These are phyloP conservation scores for Stercorarius parasiticus DNA, from an alignment of 2,113 vertebrate genomes.

Conservation along the genomic window DNA sequence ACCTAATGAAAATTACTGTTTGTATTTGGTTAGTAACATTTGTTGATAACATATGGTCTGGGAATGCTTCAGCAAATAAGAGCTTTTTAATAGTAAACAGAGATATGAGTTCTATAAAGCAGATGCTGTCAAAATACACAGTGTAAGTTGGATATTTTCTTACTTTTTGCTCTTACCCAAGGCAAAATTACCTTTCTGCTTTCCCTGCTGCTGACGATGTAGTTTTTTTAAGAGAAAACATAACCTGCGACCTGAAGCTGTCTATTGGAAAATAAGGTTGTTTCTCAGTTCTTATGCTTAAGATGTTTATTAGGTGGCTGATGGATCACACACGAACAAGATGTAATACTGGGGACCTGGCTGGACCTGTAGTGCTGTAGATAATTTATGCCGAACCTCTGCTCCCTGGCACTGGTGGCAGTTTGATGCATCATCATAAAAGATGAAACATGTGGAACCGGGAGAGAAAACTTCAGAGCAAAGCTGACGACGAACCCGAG, in stretches of 20 bases:
- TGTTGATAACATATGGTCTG: conserved; percentile 84
- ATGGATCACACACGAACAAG: neutral
- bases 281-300: conserved; percentile 35
- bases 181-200: conserved; percentile 1
- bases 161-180: conserved; percentile 17
- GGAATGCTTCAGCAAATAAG: conserved; percentile 82
- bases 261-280: conserved; percentile 6
- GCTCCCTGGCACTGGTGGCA: neutral
- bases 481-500: neutral
- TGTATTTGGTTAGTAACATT: conserved; percentile 83
- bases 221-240: neutral
- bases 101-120: conserved; percentile 71
- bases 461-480: neutral
- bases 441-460: neutral
- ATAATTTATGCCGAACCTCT: neutral
- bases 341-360: neutral
- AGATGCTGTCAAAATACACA: conserved; percentile 73
- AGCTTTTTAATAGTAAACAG: conserved; percentile 83
- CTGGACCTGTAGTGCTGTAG: neutral
- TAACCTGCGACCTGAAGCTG: conserved; percentile 38
- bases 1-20: conserved; percentile 82
- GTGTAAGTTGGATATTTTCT: conserved; percentile 47
- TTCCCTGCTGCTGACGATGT: neutral
- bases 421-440: neutral
- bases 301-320: conserved; percentile 13